A percentile compares a stretch with the other conserved stretches of the same genome.
phyloP scores from a whole-genome alignment of 2,113 vertebrate genomes.

The Equus quagga region DNA sequence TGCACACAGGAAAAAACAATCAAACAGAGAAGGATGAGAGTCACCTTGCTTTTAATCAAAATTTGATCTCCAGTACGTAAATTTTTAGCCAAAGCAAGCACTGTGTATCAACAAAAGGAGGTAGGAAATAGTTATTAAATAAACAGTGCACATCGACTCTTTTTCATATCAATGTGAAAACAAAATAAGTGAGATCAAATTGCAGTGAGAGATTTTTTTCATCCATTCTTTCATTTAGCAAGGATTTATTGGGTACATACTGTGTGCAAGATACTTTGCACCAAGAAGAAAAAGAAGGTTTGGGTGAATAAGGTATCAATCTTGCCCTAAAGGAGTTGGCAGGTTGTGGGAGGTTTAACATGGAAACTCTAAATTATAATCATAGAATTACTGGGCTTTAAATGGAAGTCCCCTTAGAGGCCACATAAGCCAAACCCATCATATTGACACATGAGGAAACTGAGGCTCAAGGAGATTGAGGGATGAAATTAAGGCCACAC shows the following conservation, averaged over 20 bases:
- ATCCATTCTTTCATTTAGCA: background rate
- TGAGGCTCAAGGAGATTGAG: background rate
- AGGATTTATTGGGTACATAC: background rate
- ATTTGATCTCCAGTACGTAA: background rate
- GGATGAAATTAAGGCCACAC: background rate
- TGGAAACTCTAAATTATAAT: background rate
- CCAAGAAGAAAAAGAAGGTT: background rate
- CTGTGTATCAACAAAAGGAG: background rate
- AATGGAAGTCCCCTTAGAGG: background rate
- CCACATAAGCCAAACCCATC: accelerated
- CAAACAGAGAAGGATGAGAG: no score
- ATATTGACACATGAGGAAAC: background rate
- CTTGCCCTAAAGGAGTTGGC: background rate
- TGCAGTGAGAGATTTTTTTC: background rate
- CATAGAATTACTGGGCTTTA: background rate
- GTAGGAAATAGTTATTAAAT: background rate
- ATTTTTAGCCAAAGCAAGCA: background rate
- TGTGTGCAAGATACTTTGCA: background rate
- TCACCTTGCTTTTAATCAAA: background rate
- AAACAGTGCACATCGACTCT: accelerated
- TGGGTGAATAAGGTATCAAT: background rate
- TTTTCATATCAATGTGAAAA: background rate
- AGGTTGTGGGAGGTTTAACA: background rate
- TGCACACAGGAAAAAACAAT: background rate
- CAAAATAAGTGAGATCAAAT: background rate